Percentiles rank a stretch among this genome's conserved stretches.
phyloP scores from a whole-genome alignment of 2,113 vertebrate genomes.

The Pelecanoides urinatrix region DNA sequence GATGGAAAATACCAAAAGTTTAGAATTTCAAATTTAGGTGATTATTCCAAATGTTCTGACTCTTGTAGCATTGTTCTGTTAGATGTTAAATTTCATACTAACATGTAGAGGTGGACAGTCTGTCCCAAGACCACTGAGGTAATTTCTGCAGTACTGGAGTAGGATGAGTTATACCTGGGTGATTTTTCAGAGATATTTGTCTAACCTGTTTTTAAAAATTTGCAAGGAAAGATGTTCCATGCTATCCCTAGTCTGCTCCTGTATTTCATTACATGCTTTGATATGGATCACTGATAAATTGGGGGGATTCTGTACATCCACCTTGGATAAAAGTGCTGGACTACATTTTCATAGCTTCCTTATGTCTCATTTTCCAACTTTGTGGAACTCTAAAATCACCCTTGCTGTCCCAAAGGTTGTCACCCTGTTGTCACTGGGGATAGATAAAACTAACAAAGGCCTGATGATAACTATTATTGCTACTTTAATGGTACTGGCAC shows the following conservation, averaged over 20 bases:
- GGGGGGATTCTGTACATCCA: neutral
- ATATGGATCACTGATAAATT: neutral
- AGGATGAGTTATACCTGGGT: neutral
- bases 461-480: neutral
- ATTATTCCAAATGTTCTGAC: slow-evolving; percentile 12
- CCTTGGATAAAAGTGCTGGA: neutral
- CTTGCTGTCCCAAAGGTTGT: neutral
- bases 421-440: neutral
- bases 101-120: neutral
- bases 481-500: neutral
- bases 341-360: neutral
- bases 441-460: neutral
- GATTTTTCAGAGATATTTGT: neutral
- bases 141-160: neutral
- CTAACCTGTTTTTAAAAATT: neutral
- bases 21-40: neutral
- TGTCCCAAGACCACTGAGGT: neutral
- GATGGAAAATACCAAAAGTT: slow-evolving; percentile 1
- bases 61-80: neutral
- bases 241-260: neutral
- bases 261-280: neutral
- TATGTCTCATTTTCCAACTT: neutral
- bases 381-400: neutral
- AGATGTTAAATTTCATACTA: neutral
- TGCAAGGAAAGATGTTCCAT: neutral